Evolutionary conservation across 1,140 invertebrate genomes (phyloP), one percentile per base, ranked within the genome.

Genomic region (Hylaeus anthracinus): DNA sequence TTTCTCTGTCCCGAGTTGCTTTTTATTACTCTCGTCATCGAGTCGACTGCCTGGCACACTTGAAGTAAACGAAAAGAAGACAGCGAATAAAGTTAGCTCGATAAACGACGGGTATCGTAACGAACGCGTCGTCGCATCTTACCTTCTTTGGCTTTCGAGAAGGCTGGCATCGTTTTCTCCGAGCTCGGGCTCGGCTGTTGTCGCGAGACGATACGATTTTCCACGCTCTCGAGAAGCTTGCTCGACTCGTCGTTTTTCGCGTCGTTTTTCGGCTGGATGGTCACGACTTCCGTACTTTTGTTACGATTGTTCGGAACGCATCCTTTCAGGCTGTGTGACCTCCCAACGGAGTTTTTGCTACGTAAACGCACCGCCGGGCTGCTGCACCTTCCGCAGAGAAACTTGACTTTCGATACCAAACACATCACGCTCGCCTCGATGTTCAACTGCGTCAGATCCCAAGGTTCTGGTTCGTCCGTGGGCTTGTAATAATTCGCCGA

Each of bases 361-460:
- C 95, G 90, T 41, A 96, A 84, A 69, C 96, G 92, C 2, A 96
- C 95, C 6, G 96, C 96, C 5, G 96, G 96, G 89, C 95, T 96
- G 37, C 95, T 95, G 82, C 96, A 96, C 65, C 95, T 93, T 3
- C 96, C 96, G 88, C 96, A 97, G 1, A 97, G 93, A 91, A 97
- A 96, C 86, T 96, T 96, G 0, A 96, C 95, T 92, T 97, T 97
- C 76, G 96, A 96, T 3, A 97, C 96, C 81, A 98, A 93, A 91
- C 97, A 98, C 95, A 98, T 97, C 0, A 98, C 95, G 86, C 97
- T 97, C 1, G 97, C 97, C 92, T 98, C 97, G 48, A 98, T 97
- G 88, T 98, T 98, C 15, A 98, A 90, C 86, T 98, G 96, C 0
- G 97, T 98, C 61, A 98, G 94, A 91, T 98, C 98, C 95, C 97